These are phyloP conservation scores for Archocentrus centrarchus DNA, from an alignment of 2,113 vertebrate species.

Conservation along the genomic window DNA sequence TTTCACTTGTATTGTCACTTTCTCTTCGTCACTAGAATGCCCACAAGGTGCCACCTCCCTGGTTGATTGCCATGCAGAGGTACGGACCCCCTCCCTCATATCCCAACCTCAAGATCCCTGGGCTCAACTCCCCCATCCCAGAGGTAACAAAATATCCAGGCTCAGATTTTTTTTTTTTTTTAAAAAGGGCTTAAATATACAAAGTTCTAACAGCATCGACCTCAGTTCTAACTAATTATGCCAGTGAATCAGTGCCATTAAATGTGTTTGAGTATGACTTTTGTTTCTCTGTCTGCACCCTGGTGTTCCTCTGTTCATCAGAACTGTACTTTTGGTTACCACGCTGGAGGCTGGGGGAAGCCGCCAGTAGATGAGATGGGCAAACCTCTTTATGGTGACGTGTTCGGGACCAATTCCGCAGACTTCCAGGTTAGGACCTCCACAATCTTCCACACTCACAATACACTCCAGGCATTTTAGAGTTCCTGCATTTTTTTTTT, in stretches of 20 bases:
- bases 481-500: too few species aligned
- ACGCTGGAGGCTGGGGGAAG: conserved; percentile 94
- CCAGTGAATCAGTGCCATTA: neutral
- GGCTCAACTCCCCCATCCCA: conserved; percentile 90
- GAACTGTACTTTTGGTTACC: conserved; percentile 93
- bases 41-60: conserved; percentile 93
- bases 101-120: conserved; percentile 92
- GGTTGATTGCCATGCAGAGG: conserved; percentile 94
- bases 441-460: neutral
- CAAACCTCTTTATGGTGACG: conserved; percentile 91
- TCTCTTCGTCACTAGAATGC: conserved; percentile 81
- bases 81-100: conserved; percentile 93
- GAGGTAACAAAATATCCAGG: conserved; percentile 77
- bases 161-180: too few species aligned
- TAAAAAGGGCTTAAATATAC: neutral
- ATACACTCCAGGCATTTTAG: too few species aligned
- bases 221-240: too few species aligned
- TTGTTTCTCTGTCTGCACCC: neutral
- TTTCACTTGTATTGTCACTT: neutral
- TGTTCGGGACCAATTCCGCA: conserved; percentile 90
- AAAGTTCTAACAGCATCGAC: too few species aligned
- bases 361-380: conserved; percentile 91
- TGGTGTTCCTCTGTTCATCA: conserved; percentile 36
- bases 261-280: rapidly evolving
- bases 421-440: conserved; percentile 86